A percentile compares a stretch with the other conserved stretches of the same genome.
Conservation (phyloP, 2,888 invertebrate species). For the Spilosoma lubricipeda region DNA sequence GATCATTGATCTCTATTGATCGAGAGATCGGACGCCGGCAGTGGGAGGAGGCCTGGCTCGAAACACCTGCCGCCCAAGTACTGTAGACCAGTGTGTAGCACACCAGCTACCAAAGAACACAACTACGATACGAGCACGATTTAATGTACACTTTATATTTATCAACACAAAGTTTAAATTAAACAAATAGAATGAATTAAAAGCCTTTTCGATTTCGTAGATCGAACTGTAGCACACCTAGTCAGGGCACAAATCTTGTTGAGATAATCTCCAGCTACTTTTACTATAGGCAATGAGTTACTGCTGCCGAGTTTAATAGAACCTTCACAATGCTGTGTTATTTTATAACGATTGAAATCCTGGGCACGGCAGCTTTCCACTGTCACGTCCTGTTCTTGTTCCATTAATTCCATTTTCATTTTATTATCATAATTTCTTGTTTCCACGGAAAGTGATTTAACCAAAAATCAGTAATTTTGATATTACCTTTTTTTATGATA, state of each 20-base stretch:
- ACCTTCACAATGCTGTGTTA: conserved; percentile 65
- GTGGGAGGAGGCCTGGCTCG: conserved; percentile 82
- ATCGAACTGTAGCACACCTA: conserved; percentile 67
- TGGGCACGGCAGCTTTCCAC: conserved; percentile 34
- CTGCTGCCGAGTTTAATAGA: conserved; percentile 65
- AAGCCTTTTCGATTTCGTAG: conserved; percentile 35
- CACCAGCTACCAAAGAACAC: conserved; percentile 48
- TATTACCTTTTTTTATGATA: too few relatives aligned
- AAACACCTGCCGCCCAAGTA: conserved; percentile 86
- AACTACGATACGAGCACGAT: conserved; percentile 42
- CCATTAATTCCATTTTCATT: not conserved
- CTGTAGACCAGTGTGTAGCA: conserved; percentile 73
- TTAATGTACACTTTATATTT: conserved; percentile 59
- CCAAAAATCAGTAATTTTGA: not conserved
- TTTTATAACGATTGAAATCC: conserved; percentile 60
- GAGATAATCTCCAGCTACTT: conserved; percentile 81
- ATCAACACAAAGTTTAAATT: conserved; percentile 57
- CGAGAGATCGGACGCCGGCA: conserved; percentile 75
- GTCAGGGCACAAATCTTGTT: conserved; percentile 80
- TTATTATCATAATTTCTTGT: not conserved
- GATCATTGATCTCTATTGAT: conserved; percentile 81
- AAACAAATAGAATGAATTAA: conserved; percentile 17
- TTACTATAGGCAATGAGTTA: conserved; percentile 73
- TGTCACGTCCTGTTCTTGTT: conserved; percentile 11
- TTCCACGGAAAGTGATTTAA: not conserved